phyloP scores from a whole-genome alignment of 2,888 invertebrate species.

The Neocrepidodera transversa region DNA sequence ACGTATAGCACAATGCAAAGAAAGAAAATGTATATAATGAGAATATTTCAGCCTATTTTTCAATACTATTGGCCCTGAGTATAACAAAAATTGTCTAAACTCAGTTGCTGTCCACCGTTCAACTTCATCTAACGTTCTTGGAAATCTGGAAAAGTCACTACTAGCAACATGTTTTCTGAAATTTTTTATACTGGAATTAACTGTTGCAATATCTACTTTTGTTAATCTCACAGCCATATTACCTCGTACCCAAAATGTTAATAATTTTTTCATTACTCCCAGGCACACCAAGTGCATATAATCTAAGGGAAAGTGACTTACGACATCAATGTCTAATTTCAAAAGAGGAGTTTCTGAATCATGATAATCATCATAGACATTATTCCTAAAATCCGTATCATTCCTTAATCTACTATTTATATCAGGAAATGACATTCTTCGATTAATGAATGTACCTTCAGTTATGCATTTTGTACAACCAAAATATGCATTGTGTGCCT shows the following conservation, averaged over 20 bases:
- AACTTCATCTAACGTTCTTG: no score
- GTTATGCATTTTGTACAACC: neutral
- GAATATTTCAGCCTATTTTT: no score
- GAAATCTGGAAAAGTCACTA: no score
- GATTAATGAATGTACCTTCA: neutral
- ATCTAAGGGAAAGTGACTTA: constrained; percentile 20
- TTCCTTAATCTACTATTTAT: neutral
- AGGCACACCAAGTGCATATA: constrained; percentile 25
- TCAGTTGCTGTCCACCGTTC: no score
- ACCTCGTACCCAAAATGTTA: constrained; percentile 18
- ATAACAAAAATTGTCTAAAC: no score
- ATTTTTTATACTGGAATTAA: no score
- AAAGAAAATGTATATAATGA: no score
- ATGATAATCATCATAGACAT: no score
- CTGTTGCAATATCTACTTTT: no score
- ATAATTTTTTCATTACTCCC: constrained; percentile 6
- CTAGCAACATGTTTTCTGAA: no score
- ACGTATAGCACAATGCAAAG: no score
- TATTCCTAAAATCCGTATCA: neutral
- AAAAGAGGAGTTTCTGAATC: constrained; percentile 9
- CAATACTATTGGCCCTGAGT: no score
- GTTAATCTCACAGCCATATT: constrained; percentile 21
- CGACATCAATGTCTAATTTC: constrained; percentile 18
- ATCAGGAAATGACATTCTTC: neutral
- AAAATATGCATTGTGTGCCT: neutral